These are phyloP conservation scores for Drosophila rhopaloa DNA, from an alignment of 1,140 invertebrate species.

Conservation along the genomic window DNA sequence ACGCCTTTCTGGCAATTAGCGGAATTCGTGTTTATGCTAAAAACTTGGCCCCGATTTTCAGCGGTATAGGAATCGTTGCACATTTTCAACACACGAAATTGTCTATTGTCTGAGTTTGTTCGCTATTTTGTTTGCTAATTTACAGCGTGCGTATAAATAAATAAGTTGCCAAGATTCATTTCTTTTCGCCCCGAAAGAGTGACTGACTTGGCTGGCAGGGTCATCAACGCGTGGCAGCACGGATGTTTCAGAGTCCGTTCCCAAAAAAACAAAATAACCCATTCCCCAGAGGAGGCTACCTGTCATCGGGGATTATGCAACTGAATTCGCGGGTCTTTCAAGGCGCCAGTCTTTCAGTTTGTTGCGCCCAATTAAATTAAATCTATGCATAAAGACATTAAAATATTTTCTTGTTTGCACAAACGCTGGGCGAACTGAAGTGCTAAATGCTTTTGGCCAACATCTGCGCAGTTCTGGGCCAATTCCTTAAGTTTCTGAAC, in stretches of 20 bases:
- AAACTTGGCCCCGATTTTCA: conserved; percentile 72
- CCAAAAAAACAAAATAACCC: not conserved
- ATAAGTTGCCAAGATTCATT: conserved; percentile 63
- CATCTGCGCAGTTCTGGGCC: conserved; percentile 61
- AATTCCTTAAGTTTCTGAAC: conserved; percentile 12
- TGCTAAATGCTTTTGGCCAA: conserved; percentile 56
- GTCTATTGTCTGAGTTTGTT: conserved; percentile 38
- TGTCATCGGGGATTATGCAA: conserved; percentile 74
- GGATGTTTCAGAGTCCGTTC: conserved; percentile 24
- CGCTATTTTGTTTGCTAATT: conserved; percentile 65
- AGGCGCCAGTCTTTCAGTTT: conserved; percentile 34
- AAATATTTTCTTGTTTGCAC: conserved; percentile 43
- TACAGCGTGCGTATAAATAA: conserved; percentile 80
- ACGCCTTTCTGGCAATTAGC: conserved; percentile 51
- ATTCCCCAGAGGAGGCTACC: conserved; percentile 37
- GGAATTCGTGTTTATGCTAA: conserved; percentile 63
- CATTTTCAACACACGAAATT: conserved; percentile 14
- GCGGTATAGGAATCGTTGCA: conserved; percentile 27
- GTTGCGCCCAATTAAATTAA: conserved; percentile 62
- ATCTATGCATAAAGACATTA: conserved; percentile 59
- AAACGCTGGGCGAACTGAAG: conserved; percentile 44
- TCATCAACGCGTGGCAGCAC: conserved; percentile 76
- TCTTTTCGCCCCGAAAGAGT: conserved; percentile 2
- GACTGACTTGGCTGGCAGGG: conserved; percentile 53
- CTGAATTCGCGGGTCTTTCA: conserved; percentile 47